Percentiles rank a stretch among this genome's conserved stretches.
These are phyloP conservation scores for Heliconius congener DNA, from an alignment of 1,140 invertebrate species.

Conservation along the genomic window DNA sequence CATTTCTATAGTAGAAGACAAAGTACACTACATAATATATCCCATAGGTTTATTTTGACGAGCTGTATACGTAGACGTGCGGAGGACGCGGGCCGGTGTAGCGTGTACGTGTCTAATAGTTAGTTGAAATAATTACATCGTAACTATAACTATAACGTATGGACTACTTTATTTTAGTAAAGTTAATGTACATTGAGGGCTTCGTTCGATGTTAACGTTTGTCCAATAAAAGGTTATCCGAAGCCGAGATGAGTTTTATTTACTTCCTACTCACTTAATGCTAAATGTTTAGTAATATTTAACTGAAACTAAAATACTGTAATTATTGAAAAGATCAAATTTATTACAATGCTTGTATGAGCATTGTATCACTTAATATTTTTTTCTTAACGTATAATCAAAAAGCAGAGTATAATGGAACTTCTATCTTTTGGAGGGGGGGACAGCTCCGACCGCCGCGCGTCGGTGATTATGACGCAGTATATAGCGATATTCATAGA, in stretches of 20 bases:
- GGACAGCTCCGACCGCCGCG: too few relatives aligned
- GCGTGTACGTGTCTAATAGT: conserved; percentile 42
- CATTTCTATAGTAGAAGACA: not conserved
- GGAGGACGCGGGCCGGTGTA: not conserved
- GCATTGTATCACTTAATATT: too few relatives aligned
- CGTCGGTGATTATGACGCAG: too few relatives aligned
- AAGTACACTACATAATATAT: not conserved
- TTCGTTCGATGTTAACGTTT: conserved; percentile 62
- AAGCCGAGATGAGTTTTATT: conserved; percentile 66
- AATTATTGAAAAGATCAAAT: too few relatives aligned
- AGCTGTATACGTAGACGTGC: conserved; percentile 48
- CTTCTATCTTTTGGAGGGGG: too few relatives aligned
- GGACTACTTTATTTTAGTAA: conserved; percentile 70
- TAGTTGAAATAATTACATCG: conserved; percentile 49
- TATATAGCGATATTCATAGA: too few relatives aligned
- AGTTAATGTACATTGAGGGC: conserved; percentile 68
- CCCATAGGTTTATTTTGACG: conserved; percentile 53
- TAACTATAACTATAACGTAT: conserved; percentile 40
- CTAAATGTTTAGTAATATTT: too few relatives aligned
- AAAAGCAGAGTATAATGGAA: too few relatives aligned
- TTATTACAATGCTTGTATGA: too few relatives aligned
- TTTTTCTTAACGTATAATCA: too few relatives aligned
- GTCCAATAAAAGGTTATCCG: conserved; percentile 77
- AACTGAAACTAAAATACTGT: too few relatives aligned
- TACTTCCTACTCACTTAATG: not conserved